These are phyloP conservation scores for Clanis bilineata DNA, from an alignment of 2,888 invertebrate genomes.

Conservation along the genomic window DNA sequence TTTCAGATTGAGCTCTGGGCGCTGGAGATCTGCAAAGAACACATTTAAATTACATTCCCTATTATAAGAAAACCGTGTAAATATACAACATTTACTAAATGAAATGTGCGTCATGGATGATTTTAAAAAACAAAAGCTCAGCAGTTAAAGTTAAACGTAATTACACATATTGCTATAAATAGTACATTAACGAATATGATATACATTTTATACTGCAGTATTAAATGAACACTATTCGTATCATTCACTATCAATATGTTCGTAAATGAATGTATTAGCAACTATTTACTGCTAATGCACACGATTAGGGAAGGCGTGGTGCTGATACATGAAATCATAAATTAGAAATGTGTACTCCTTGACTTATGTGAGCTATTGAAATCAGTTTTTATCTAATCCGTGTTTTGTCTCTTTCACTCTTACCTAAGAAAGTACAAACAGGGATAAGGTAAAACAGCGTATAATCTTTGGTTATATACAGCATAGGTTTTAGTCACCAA, in stretches of 20 bases:
- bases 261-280: too few species aligned
- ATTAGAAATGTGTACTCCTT: too few species aligned
- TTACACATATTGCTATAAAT: background rate
- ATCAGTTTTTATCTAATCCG: too few species aligned
- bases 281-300: too few species aligned
- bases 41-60: background rate
- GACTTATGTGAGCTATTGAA: too few species aligned
- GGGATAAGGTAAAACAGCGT: background rate
- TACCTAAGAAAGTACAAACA: background rate
- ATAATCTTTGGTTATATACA: background rate
- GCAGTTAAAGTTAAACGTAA: background rate
- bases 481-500: background rate
- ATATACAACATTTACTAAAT: background rate
- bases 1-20: slow-evolving; percentile 62
- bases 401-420: background rate
- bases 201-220: too few species aligned
- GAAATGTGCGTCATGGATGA: background rate
- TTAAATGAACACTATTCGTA: too few species aligned
- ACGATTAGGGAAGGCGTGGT: too few species aligned
- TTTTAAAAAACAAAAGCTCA: background rate
- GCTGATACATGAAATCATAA: too few species aligned
- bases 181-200: too few species aligned
- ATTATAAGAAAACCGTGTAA: background rate
- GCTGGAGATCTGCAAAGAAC: slow-evolving; percentile 53
- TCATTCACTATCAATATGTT: too few species aligned